A percentile compares a stretch with the other conserved stretches of the same genome.
These are phyloP conservation scores for Channa maculata DNA, from an alignment of 2,113 vertebrate genomes.

Conservation along the genomic window DNA sequence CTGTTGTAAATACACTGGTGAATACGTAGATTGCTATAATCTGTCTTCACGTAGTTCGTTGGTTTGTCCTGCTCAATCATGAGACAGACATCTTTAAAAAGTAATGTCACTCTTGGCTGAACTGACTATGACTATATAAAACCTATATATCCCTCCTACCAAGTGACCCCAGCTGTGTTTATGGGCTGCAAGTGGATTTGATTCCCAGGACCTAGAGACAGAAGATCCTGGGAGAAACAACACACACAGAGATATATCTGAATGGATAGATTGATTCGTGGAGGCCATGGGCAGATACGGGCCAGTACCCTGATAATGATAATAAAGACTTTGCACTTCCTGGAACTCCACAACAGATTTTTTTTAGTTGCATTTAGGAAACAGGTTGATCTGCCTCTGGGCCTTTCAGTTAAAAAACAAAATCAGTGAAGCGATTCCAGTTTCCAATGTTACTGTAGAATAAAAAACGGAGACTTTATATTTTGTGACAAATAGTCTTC, in stretches of 20 bases:
- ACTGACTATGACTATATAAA: constrained; percentile 31
- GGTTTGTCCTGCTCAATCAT: not conserved
- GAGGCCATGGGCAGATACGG: constrained; percentile 7
- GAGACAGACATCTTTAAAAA: not conserved
- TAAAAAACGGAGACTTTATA: not conserved
- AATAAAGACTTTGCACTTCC: constrained; percentile 39
- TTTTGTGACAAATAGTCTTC: not conserved
- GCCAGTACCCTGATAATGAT: constrained; percentile 8
- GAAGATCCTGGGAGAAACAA: constrained; percentile 57
- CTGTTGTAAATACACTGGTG: too few species aligned
- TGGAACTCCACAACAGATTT: constrained; percentile 2
- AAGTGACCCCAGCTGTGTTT: constrained; percentile 62
- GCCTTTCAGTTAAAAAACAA: not conserved
- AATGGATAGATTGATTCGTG: constrained; percentile 20
- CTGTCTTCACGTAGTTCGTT: not conserved
- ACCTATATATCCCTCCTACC: constrained; percentile 16
- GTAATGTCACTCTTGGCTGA: not conserved
- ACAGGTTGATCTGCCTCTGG: constrained; percentile 16
- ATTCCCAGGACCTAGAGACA: constrained; percentile 63
- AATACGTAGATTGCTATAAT: too few species aligned
- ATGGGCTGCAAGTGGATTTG: constrained; percentile 39
- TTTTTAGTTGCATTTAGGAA: constrained; percentile 2
- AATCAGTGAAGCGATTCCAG: not conserved
- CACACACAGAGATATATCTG: constrained; percentile 9
- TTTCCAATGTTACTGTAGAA: not conserved